Percentiles rank a stretch among this genome's conserved stretches.
These are phyloP conservation scores for Drosophila novamexicana DNA, from an alignment of 1,140 invertebrate genomes.

Conservation along the genomic window DNA sequence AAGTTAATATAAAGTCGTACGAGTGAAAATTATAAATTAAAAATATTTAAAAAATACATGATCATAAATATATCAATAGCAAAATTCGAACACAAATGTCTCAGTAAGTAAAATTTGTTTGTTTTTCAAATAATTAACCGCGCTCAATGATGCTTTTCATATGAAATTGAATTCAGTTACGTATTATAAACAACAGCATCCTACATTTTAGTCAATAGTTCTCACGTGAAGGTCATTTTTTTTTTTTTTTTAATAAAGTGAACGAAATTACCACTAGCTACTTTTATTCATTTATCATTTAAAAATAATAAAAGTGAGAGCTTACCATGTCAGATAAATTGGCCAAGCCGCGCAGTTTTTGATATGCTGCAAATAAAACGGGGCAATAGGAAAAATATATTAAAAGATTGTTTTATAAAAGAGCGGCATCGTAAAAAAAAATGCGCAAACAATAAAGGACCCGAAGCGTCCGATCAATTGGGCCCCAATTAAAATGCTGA, in stretches of 20 bases:
- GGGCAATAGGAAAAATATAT: slow-evolving; percentile 11
- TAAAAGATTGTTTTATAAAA: slow-evolving; percentile 49
- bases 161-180: slow-evolving; percentile 6
- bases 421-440: slow-evolving; percentile 25
- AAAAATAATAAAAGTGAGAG: slow-evolving; percentile 42
- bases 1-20: no score
- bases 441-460: slow-evolving; percentile 43
- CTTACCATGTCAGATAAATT: slow-evolving; percentile 54
- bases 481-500: slow-evolving; percentile 34
- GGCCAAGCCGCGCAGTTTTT: slow-evolving; percentile 30
- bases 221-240: background rate
- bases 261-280: slow-evolving; percentile 6
- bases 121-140: background rate
- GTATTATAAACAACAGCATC: slow-evolving; percentile 4
- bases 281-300: slow-evolving; percentile 15
- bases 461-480: background rate
- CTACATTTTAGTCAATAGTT: background rate
- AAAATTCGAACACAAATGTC: background rate
- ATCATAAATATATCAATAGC: no score
- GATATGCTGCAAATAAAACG: slow-evolving; percentile 40
- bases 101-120: no score
- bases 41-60: no score
- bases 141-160: background rate
- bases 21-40: no score
- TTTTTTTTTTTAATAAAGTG: slow-evolving; percentile 12